Percentiles rank a stretch among this genome's conserved stretches.
phyloP scores from a whole-genome alignment of 2,888 invertebrate species.

The Mythimna vitellina region DNA sequence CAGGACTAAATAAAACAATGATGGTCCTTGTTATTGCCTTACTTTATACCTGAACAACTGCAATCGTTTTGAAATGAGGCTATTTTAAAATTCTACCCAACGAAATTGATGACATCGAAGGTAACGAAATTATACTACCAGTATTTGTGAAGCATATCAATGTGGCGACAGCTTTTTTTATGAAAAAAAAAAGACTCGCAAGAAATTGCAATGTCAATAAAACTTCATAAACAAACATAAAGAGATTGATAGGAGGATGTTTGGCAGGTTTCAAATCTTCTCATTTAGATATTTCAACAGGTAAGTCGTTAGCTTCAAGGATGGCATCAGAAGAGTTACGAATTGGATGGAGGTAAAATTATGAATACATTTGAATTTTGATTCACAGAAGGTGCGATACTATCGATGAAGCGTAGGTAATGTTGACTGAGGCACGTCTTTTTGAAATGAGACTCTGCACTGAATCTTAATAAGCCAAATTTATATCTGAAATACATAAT shows the following conservation, averaged over 20 bases:
- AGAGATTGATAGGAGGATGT: conserved; percentile 16
- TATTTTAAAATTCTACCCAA: conserved; percentile 29
- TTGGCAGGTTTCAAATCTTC: conserved; percentile 24
- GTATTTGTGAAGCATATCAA: conserved; percentile 1
- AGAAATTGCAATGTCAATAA: conserved; percentile 11
- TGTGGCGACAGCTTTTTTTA: background rate
- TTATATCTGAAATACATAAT: conserved; percentile 18
- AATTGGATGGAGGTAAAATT: conserved; percentile 26
- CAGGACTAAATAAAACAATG: conserved; percentile 67
- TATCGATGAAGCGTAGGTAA: conserved; percentile 30
- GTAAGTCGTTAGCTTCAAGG: conserved; percentile 39
- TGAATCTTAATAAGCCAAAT: conserved; percentile 44
- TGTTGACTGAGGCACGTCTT: conserved; percentile 42
- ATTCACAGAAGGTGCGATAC: conserved; percentile 20
- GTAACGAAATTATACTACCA: conserved; percentile 21
- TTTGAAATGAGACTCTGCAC: conserved; percentile 32
- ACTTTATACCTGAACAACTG: conserved; percentile 47
- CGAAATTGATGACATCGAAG: conserved; percentile 31
- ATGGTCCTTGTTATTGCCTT: conserved; percentile 61
- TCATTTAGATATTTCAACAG: conserved; percentile 29
- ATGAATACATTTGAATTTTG: conserved; percentile 23
- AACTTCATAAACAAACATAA: conserved; percentile 11
- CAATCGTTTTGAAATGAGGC: conserved; percentile 30
- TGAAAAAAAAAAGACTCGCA: background rate
- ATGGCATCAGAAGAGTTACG: conserved; percentile 2